Conservation (phyloP, 2,113 vertebrate genomes). For the Taurulus bubalis region DNA sequence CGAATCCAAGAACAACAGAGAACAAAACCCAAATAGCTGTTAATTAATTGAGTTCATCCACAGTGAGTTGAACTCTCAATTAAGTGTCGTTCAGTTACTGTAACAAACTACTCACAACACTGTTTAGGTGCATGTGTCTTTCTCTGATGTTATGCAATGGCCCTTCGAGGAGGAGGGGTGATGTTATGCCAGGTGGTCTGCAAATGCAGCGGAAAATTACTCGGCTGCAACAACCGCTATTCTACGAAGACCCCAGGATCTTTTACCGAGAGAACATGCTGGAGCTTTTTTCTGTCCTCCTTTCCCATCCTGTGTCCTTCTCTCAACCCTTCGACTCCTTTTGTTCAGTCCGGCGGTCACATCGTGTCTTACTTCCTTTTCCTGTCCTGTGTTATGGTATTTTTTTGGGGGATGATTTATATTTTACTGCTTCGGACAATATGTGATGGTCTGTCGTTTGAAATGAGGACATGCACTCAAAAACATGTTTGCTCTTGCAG, state of each 20-base stretch:
- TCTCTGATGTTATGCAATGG: conserved; percentile 50
- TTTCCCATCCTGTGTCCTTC: conserved; percentile 34
- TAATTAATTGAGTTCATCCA: conserved; percentile 5
- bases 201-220: conserved; percentile 58
- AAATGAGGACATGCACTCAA: conserved; percentile 36
- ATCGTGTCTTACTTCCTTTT: conserved; percentile 36
- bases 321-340: conserved; percentile 29
- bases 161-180: background rate
- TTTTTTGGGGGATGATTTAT: background rate
- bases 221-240: conserved; percentile 26
- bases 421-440: conserved; percentile 6
- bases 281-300: conserved; percentile 33
- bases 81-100: conserved; percentile 11
- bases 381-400: background rate
- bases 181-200: conserved; percentile 48
- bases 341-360: conserved; percentile 3
- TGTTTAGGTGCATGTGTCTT: conserved; percentile 29
- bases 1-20: background rate
- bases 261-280: conserved; percentile 7
- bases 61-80: conserved; percentile 19
- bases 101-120: conserved; percentile 33
- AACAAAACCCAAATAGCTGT: background rate
- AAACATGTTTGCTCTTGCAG: conserved; percentile 37
- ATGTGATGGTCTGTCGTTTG: background rate
- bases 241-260: conserved; percentile 24